Percentiles rank a stretch among this genome's conserved stretches.
Conservation (phyloP, 2,797 vertebrate species). For the Muscicapa comitata region DNA sequence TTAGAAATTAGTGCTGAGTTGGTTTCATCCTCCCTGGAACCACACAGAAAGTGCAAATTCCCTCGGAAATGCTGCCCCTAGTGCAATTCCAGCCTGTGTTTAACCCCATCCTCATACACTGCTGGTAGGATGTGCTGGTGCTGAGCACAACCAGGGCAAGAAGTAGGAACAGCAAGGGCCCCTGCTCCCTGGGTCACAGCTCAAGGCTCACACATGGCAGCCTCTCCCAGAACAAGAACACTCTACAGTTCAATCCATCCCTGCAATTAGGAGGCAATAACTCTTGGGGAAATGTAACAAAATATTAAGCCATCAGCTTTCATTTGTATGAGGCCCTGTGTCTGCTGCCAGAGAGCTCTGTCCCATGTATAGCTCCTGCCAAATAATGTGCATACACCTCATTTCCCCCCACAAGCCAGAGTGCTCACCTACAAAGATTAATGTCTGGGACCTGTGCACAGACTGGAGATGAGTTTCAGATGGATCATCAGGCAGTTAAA, state of each 20-base stretch:
- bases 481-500: neutral
- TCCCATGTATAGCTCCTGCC: neutral
- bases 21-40: neutral
- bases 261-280: constrained; percentile 6
- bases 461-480: constrained; percentile 38
- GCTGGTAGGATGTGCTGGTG: neutral
- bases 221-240: neutral
- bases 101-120: neutral
- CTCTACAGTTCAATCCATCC: neutral
- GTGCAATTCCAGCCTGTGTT: neutral
- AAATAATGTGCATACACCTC: neutral
- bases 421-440: neutral
- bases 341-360: neutral
- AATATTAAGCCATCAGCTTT: constrained; percentile 30
- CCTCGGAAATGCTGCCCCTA: neutral
- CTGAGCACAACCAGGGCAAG: neutral
- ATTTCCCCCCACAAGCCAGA: neutral
- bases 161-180: neutral
- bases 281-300: neutral
- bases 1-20: neutral
- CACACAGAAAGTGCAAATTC: neutral
- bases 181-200: neutral
- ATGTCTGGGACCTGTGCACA: neutral
- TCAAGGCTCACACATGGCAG: neutral
- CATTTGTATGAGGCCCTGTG: neutral